These are phyloP conservation scores for Vultur gryphus DNA, from an alignment of 2,797 vertebrate species.

Conservation along the genomic window DNA sequence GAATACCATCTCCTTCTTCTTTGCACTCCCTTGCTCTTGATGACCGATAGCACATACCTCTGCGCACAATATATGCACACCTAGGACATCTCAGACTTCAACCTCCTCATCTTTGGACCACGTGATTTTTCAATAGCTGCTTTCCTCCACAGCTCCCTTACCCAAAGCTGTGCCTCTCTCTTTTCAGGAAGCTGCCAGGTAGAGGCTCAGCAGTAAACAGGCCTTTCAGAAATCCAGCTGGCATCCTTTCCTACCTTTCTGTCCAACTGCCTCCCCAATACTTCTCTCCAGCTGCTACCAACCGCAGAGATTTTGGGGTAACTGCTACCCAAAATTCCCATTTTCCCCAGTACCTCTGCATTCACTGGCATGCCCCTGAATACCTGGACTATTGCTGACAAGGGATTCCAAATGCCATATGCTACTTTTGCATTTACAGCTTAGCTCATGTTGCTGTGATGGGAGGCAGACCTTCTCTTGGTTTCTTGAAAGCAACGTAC, in stretches of 20 bases:
- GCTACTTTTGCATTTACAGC: neutral
- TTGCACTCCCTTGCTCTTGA: neutral
- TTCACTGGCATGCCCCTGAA: neutral
- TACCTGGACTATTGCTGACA: neutral
- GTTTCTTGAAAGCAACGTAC: neutral
- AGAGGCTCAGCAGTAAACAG: neutral
- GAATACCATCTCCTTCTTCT: neutral
- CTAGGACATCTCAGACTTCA: neutral
- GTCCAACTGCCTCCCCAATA: neutral
- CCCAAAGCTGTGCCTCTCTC: neutral
- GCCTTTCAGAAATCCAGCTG: neutral
- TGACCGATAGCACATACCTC: neutral
- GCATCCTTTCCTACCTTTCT: neutral
- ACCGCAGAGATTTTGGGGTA: neutral
- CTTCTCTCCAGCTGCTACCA: neutral
- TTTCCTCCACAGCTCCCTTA: neutral
- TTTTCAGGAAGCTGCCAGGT: neutral
- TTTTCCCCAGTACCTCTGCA: neutral
- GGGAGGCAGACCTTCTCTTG: neutral
- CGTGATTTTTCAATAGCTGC: neutral
- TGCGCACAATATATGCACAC: neutral
- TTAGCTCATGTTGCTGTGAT: neutral
- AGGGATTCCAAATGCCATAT: neutral
- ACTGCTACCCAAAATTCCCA: neutral
- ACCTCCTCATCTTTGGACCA: neutral